phyloP scores from a whole-genome alignment of 2,888 invertebrate genomes.

The Ophion ellenae region DNA sequence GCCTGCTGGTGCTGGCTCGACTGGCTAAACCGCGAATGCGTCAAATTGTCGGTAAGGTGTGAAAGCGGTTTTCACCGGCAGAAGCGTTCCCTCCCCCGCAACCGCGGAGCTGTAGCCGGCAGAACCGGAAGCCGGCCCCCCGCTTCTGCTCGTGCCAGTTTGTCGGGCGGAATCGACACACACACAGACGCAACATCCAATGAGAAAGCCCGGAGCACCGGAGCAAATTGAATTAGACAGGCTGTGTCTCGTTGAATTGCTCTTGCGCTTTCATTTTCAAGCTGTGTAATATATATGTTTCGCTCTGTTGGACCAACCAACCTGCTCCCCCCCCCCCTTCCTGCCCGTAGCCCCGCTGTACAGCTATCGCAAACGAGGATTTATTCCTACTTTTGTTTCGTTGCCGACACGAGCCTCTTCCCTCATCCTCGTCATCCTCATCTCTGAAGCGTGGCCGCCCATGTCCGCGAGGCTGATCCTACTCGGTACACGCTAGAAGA shows the following conservation, averaged over 20 bases:
- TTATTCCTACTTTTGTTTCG: conserved; percentile 54
- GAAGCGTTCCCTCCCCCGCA: conserved; percentile 35
- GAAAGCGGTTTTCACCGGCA: conserved; percentile 65
- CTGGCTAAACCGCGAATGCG: conserved; percentile 66
- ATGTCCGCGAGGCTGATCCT: neutral
- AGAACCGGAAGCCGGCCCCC: conserved; percentile 48
- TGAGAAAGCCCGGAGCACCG: conserved; percentile 69
- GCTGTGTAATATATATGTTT: conserved; percentile 68
- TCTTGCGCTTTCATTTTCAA: conserved; percentile 72
- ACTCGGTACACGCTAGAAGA: neutral
- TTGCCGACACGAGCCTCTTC: neutral
- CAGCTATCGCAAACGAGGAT: conserved; percentile 55
- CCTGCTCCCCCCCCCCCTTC: conserved; percentile 24
- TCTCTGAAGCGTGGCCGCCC: neutral
- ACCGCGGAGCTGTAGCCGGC: conserved; percentile 20
- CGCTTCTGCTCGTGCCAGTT: conserved; percentile 28
- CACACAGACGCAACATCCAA: conserved; percentile 43
- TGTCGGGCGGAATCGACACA: conserved; percentile 33
- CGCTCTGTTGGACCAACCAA: conserved; percentile 43
- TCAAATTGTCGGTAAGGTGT: conserved; percentile 71
- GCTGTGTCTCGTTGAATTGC: conserved; percentile 74
- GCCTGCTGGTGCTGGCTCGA: conserved; percentile 26
- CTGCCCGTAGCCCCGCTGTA: neutral
- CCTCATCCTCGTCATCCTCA: neutral
- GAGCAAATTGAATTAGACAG: conserved; percentile 76